Conservation (phyloP, 2,888 invertebrate genomes). For the Coleophora flavipennella region DNA sequence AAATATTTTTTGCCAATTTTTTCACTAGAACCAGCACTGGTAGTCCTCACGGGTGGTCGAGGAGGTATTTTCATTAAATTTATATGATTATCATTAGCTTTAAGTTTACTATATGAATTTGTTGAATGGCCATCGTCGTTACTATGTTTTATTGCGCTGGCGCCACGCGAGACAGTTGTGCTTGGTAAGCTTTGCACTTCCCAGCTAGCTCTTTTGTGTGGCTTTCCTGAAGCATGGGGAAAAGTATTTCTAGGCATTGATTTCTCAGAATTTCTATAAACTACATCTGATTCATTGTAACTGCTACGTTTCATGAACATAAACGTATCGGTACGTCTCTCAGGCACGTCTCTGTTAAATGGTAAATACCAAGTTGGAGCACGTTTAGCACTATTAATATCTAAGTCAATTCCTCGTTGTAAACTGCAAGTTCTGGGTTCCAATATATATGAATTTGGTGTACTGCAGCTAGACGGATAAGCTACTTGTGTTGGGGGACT, state of each 20-base stretch:
- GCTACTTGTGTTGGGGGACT: constrained; percentile 14
- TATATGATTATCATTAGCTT: constrained; percentile 19
- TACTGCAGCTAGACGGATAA: constrained; percentile 32
- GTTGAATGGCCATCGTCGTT: neutral
- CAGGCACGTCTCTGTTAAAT: constrained; percentile 43
- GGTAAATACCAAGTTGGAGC: constrained; percentile 22
- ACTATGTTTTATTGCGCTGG: too few species aligned
- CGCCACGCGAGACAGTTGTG: neutral
- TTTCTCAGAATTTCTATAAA: constrained; percentile 46
- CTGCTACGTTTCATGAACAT: constrained; percentile 20
- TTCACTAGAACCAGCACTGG: constrained; percentile 32
- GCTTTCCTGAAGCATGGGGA: too few species aligned
- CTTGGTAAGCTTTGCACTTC: constrained; percentile 24
- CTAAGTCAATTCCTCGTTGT: constrained; percentile 37
- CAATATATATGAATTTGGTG: constrained; percentile 30
- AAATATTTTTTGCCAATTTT: neutral
- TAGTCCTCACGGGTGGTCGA: constrained; percentile 48
- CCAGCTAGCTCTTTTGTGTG: constrained; percentile 43
- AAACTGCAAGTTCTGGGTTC: constrained; percentile 45
- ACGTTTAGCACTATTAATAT: constrained; percentile 27
- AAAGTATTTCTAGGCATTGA: constrained; percentile 6
- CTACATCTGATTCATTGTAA: constrained; percentile 31
- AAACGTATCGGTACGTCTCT: constrained; percentile 51
- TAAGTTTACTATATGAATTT: constrained; percentile 11
- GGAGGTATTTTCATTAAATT: constrained; percentile 31